These are phyloP conservation scores for Trachymyrmex septentrionalis DNA, from an alignment of 1,140 invertebrate genomes.

Conservation along the genomic window DNA sequence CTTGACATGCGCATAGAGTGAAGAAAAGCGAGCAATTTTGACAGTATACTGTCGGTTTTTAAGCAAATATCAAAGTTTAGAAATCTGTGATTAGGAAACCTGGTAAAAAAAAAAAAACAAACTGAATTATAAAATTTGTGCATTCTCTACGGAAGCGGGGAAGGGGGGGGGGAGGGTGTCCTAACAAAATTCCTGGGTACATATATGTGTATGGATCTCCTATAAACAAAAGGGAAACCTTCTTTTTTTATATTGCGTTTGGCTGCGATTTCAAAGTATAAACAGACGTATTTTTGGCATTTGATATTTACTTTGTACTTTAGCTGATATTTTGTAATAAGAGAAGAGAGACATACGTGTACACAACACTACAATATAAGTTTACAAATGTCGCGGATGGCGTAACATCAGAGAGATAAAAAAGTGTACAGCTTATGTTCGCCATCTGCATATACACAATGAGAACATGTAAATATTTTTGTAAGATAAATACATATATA, in stretches of 20 bases:
- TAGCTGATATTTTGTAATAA: constrained; percentile 77
- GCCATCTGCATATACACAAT: constrained; percentile 35
- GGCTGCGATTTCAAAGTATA: constrained; percentile 65
- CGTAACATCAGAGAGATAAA: constrained; percentile 34
- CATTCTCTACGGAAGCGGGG: constrained; percentile 20
- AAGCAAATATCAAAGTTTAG: constrained; percentile 66
- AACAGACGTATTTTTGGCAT: constrained; percentile 79
- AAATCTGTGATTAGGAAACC: constrained; percentile 69
- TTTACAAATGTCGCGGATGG: constrained; percentile 45
- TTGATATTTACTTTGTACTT: constrained; percentile 75
- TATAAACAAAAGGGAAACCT: background rate
- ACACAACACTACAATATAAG: constrained; percentile 70
- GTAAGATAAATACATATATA: constrained; percentile 72
- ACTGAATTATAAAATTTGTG: constrained; percentile 57
- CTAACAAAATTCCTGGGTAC: constrained; percentile 33
- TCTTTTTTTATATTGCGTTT: constrained; percentile 57
- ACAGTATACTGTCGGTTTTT: constrained; percentile 42
- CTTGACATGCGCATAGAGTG: background rate
- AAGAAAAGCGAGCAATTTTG: constrained; percentile 12
- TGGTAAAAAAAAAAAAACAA: constrained; percentile 14
- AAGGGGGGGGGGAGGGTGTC: constrained; percentile 22
- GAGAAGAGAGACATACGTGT: constrained; percentile 13
- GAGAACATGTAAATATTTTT: constrained; percentile 78
- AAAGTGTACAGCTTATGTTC: constrained; percentile 71
- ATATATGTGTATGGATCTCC: constrained; percentile 49